These are phyloP conservation scores for Mimumesa dahlbomi DNA, from an alignment of 2,888 invertebrate species.

Conservation along the genomic window DNA sequence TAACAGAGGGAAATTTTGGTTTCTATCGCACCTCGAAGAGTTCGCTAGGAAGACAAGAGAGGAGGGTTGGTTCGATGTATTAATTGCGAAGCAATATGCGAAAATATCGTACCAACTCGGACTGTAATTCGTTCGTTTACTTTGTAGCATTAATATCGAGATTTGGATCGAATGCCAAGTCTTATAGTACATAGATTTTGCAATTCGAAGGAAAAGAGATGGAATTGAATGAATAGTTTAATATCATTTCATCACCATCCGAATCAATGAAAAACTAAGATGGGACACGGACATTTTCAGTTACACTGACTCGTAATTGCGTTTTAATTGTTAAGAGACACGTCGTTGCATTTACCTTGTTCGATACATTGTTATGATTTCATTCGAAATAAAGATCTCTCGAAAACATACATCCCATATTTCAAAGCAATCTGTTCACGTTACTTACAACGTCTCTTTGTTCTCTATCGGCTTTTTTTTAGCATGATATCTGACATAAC, in stretches of 20 bases:
- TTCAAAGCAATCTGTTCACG: neutral
- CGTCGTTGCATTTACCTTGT: constrained; percentile 6
- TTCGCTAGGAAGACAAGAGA: no score
- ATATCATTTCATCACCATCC: no score
- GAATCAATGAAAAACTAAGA: no score
- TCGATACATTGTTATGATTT: constrained; percentile 18
- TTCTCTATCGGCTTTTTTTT: neutral
- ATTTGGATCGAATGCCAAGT: neutral
- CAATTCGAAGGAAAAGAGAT: no score
- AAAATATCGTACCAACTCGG: neutral
- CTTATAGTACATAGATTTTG: no score
- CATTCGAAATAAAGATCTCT: constrained; percentile 27
- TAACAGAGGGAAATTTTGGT: no score
- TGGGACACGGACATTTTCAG: no score
- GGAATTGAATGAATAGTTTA: no score
- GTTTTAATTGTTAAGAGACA: neutral
- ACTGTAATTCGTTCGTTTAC: no score
- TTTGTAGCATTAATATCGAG: neutral
- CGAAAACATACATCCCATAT: neutral
- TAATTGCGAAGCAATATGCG: neutral
- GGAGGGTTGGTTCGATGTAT: neutral
- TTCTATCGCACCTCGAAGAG: no score
- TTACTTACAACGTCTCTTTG: constrained; percentile 1
- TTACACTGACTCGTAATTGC: no score
- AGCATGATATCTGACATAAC: neutral